These are phyloP conservation scores for Cheirogaleus major DNA, from an alignment of 2,797 vertebrate genomes.

Conservation along the genomic window DNA sequence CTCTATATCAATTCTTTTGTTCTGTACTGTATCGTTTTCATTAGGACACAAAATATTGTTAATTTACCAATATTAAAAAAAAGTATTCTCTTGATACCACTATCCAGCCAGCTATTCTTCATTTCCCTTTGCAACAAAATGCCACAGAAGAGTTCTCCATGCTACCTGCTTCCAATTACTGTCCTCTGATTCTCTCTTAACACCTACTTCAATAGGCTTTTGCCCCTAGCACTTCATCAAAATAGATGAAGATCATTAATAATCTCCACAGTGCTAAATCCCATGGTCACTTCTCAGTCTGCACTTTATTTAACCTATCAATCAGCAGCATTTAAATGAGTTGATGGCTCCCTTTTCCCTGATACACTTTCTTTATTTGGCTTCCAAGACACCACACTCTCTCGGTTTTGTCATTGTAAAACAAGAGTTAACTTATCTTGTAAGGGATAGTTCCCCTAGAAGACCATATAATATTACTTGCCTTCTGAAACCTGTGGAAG, in stretches of 20 bases:
- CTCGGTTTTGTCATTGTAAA: not conserved
- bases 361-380: not conserved
- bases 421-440: not conserved
- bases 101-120: not conserved
- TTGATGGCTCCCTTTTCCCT: not conserved
- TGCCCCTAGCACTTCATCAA: not conserved
- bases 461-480: not conserved
- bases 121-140: not conserved
- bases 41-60: not conserved
- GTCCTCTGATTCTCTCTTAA: not conserved
- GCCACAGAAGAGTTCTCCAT: not conserved
- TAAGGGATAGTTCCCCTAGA: not conserved
- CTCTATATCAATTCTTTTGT: not conserved
- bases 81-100: not conserved
- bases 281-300: not conserved
- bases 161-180: not conserved
- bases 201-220: not conserved
- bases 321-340: not conserved
- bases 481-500: conserved; percentile 31
- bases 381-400: not conserved
- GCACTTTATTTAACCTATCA: not conserved
- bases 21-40: not conserved
- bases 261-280: not conserved
- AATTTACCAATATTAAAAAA: not conserved
- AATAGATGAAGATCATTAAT: not conserved